These are phyloP conservation scores for Peromyscus polionotus DNA, from an alignment of 2,113 vertebrate species.

Conservation along the genomic window DNA sequence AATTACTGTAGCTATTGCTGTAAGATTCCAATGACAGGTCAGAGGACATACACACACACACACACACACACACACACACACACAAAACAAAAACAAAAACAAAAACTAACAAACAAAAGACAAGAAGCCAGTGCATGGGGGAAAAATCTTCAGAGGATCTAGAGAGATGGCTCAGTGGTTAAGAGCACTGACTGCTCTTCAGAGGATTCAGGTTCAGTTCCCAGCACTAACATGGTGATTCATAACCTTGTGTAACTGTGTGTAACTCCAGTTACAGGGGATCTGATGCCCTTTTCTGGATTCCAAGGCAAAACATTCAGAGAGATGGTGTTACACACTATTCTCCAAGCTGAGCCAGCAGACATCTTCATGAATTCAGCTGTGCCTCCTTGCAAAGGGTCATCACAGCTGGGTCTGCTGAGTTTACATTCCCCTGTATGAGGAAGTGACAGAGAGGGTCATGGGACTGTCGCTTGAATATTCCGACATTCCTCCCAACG, in stretches of 20 bases:
- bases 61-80: rapidly evolving
- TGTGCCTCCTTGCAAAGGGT: neutral
- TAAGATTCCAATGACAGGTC: rapidly evolving
- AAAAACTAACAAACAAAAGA: too few species aligned
- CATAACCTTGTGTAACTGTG: too few species aligned
- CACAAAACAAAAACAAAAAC: neutral
- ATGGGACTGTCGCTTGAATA: neutral
- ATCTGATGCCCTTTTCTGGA: neutral
- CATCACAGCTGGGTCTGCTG: neutral
- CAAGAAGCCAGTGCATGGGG: rapidly evolving
- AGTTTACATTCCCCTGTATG: neutral
- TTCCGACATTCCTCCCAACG: neutral
- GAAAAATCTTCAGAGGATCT: neutral
- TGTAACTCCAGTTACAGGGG: neutral
- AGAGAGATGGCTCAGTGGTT: neutral
- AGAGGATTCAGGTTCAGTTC: neutral
- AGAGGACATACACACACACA: neutral
- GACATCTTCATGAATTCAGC: neutral
- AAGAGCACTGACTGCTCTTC: neutral
- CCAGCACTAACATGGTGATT: neutral
- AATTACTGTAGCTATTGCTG: rapidly evolving
- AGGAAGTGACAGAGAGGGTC: neutral
- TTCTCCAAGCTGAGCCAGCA: neutral
- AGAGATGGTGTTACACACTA: neutral
- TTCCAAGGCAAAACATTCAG: neutral